These are phyloP conservation scores for Pseudorhombus dupliciocellatus DNA, from an alignment of 2,113 vertebrate genomes.

Conservation along the genomic window DNA sequence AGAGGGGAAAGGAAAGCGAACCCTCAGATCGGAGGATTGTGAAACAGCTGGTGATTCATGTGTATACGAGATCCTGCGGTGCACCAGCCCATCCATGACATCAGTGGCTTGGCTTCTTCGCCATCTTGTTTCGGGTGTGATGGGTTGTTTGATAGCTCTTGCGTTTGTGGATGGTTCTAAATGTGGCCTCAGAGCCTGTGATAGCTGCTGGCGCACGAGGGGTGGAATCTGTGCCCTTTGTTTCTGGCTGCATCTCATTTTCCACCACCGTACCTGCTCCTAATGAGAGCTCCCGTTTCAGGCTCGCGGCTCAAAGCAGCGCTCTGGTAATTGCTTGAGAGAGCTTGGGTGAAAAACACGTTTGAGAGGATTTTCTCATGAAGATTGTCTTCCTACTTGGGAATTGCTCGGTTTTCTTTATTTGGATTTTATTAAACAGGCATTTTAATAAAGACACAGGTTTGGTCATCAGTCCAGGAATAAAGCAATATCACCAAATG, in stretches of 20 bases:
- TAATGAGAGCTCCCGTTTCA: neutral
- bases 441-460: conserved; percentile 1
- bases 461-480: neutral
- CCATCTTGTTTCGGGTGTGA: conserved; percentile 29
- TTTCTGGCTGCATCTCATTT: conserved; percentile 49
- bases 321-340: conserved; percentile 7
- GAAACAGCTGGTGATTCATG: conserved; percentile 33
- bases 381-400: neutral
- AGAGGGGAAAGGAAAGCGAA: too few species aligned
- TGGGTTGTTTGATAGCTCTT: neutral
- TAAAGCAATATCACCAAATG: neutral
- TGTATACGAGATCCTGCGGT: conserved; percentile 39
- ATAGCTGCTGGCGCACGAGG: conserved; percentile 14
- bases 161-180: neutral
- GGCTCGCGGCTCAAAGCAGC: neutral
- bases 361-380: conserved; percentile 2
- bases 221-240: conserved; percentile 57
- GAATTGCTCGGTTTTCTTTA: neutral
- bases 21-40: neutral
- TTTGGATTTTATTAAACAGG: conserved; percentile 17
- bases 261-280: conserved; percentile 33
- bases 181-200: conserved; percentile 31
- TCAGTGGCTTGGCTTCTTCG: conserved; percentile 56
- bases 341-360: conserved; percentile 2
- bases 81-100: neutral